phyloP scores from a whole-genome alignment of 2,113 vertebrate genomes.

The Cyanoliseus patagonus region DNA sequence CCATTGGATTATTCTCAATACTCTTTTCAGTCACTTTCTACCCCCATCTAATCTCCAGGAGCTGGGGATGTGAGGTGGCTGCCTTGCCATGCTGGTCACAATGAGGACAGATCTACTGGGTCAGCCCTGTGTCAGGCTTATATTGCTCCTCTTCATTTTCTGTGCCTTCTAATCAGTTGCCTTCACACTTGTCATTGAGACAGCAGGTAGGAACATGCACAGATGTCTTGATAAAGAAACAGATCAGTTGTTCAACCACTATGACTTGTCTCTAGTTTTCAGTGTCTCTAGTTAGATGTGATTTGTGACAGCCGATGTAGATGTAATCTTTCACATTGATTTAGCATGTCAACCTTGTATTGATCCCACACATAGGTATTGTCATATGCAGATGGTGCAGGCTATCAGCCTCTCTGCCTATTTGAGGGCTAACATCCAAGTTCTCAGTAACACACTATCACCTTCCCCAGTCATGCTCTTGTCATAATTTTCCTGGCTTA shows the following conservation, averaged over 20 bases:
- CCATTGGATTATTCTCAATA: neutral
- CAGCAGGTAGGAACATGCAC: neutral
- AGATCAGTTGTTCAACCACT: neutral
- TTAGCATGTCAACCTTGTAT: neutral
- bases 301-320: neutral
- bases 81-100: neutral
- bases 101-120: neutral
- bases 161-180: neutral
- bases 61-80: neutral
- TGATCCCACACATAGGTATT: neutral
- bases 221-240: neutral
- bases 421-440: neutral
- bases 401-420: neutral
- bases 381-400: neutral
- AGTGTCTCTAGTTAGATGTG: neutral
- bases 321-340: slow-evolving; percentile 3
- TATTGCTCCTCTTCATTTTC: neutral
- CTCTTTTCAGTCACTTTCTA: neutral
- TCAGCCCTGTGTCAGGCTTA: fast-evolving
- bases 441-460: fast-evolving
- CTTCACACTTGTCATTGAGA: neutral
- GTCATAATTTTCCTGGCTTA: neutral
- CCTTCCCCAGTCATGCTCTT: neutral
- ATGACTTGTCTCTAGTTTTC: neutral
- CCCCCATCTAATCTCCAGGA: neutral